phyloP scores from a whole-genome alignment of 2,797 vertebrate genomes.

The Eulemur albifrons region DNA sequence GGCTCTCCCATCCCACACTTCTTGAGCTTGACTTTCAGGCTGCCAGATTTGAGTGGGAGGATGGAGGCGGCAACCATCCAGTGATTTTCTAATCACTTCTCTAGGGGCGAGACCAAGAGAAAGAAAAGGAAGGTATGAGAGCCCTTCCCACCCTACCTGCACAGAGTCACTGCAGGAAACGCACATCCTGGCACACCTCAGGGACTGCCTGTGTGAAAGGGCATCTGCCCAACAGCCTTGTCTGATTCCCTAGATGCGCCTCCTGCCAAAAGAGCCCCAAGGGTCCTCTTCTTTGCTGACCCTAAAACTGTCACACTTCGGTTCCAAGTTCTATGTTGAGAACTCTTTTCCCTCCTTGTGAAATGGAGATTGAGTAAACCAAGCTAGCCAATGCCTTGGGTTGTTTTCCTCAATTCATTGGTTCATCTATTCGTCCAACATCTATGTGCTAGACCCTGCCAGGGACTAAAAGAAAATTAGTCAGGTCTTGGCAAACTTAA shows the following conservation, averaged over 20 bases:
- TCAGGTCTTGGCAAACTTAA: not conserved
- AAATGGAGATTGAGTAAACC: not conserved
- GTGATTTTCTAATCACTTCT: not conserved
- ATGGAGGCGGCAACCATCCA: not conserved
- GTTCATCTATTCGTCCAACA: not conserved
- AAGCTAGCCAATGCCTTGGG: not conserved
- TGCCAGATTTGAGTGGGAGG: not conserved
- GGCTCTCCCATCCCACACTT: not conserved
- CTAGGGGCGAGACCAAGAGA: not conserved
- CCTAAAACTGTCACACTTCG: not conserved
- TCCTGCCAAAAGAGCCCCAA: not conserved
- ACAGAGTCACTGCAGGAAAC: not conserved
- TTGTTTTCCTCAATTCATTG: not conserved
- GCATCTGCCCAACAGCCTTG: not conserved
- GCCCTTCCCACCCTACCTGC: not conserved
- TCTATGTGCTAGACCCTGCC: not conserved
- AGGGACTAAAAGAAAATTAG: not conserved
- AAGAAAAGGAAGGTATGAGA: not conserved
- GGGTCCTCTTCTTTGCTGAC: not conserved
- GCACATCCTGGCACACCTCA: not conserved
- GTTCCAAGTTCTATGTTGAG: not conserved
- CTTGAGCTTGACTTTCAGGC: not conserved
- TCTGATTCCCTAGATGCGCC: not conserved
- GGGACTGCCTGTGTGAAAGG: not conserved
- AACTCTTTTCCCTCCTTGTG: not conserved